Base-by-base conservation (phyloP, 2,113 vertebrate genomes). In the Equus quagga region DNA sequence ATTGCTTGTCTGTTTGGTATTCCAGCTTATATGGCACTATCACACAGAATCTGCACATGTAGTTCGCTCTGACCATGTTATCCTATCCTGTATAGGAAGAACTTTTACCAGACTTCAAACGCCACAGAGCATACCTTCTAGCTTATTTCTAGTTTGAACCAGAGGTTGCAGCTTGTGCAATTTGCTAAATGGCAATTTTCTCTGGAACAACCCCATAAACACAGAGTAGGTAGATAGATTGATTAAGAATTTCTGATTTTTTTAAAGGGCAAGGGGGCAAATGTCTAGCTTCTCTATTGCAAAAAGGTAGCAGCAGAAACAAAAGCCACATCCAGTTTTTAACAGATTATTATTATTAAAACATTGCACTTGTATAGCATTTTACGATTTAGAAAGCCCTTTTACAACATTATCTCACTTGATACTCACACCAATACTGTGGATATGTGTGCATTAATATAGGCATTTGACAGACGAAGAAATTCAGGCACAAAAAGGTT, bases 191-290 rank as follows among this genome's bases (percentile, higher is more conserved):
- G 26, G 70, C 72, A 88, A 23, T 89, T 96, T 7, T 0, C 65
- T 60, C 91, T 85, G 56, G n/a, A 97, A 95, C 56, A 93, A 91
- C 24, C 41, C 93, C 89, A 73, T 93, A 85, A 97, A 82, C 62
- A 58, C 33, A 82, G 41, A 94, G 33, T 54, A 94, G 62, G 54
- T 17, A 85, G 54, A 72, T 72, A 72, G 26, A 93, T 65, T 73
- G 72, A 90, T 89, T 91, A 49, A 51, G 72, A 94, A 94, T 81
- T 84, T 94, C 65, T 91, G 31, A 58, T 7, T 79, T 75, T 89
- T 97, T 96, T 67, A 93, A 94, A 96, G 51, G 90, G 58, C 23
- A 86, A 81, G 36, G 84, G 62, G 41, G 28, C 54, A 96, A 73
- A 94, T 62, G 17, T 62, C 41, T 81, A 73, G 23, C 44, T 95